A percentile compares a stretch with the other conserved stretches of the same genome.
phyloP scores from a whole-genome alignment of 2,113 vertebrate genomes.

The Campylomormyrus tamandua region DNA sequence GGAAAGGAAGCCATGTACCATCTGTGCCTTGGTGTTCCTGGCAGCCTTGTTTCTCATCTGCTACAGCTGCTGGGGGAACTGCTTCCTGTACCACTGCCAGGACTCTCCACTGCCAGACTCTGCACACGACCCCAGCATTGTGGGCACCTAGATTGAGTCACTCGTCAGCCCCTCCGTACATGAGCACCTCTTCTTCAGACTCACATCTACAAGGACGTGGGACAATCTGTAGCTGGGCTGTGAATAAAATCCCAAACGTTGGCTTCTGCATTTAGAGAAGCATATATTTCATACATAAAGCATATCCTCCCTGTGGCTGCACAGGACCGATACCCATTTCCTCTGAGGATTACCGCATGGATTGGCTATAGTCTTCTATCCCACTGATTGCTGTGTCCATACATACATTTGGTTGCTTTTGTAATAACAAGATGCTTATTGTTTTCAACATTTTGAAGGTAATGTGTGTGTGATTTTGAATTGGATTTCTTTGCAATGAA shows the following conservation, averaged over 20 bases:
- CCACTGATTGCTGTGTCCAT: slow-evolving; percentile 3
- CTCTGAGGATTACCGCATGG: slow-evolving; percentile 41
- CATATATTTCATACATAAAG: slow-evolving; percentile 6
- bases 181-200: slow-evolving; percentile 6
- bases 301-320: not conserved
- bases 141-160: slow-evolving; percentile 74
- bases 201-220: slow-evolving; percentile 32
- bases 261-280: slow-evolving; percentile 36
- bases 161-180: slow-evolving; percentile 9
- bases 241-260: slow-evolving; percentile 29
- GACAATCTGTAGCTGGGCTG: slow-evolving; percentile 51
- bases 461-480: not conserved
- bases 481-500: not conserved
- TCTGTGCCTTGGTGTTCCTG: slow-evolving; percentile 98
- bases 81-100: slow-evolving; percentile 96
- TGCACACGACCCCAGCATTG: slow-evolving; percentile 83
- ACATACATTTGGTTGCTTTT: slow-evolving; percentile 14
- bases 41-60: slow-evolving; percentile 95
- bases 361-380: slow-evolving; percentile 32
- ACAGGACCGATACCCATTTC: not conserved
- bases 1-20: slow-evolving; percentile 98
- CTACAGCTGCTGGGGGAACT: slow-evolving; percentile 99
- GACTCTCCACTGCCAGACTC: slow-evolving; percentile 79
- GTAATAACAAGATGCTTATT: slow-evolving; percentile 5
- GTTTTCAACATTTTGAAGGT: not conserved